Base-by-base conservation (phyloP, 2,797 vertebrate genomes). In the Amphiprion clarkii region DNA sequence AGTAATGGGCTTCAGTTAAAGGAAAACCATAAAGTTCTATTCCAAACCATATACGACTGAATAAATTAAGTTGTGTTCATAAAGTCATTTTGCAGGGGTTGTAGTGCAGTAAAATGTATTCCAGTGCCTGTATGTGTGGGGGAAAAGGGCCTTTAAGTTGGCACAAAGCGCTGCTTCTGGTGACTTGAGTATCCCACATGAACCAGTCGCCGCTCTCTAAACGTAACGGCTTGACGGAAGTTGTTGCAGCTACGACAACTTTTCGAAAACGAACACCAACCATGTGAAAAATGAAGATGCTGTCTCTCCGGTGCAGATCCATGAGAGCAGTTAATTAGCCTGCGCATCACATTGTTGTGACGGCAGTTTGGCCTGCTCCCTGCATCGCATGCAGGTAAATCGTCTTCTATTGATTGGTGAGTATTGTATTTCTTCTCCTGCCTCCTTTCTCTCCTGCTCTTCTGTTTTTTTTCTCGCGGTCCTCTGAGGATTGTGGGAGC, bases 401-500 rank as follows among this genome's bases (percentile, higher is more conserved):
- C 14, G 13, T 61, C 52, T 67, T 39, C 39, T 60, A 74, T 85
- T 57, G 78, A 85, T 87, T 71, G 7, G 51, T 52, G 40, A 46
- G 9, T 66, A 67, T 81, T 74, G 51, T 76, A 52, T 79, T 82
- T 76, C 71, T 25, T 69, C 74, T 48, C 33, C 69, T 10, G 23
- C 56, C 48, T 54, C 62, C n/a, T 54, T 55, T 65, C 56, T 36
- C 70, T 36, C 23, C 70, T 12, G 51, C 23, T 53, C 63, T 39
- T 69, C 33, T 13, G 69, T 85, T 81, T 73, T 68, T 68, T 67
- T 74, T 62, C 21, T 5, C 1, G 11, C 9, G 13, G 53, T 63
- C 76, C 76, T 59, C 16, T 44, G 74, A 84, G 84, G 57, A 82
- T 71, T 60, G 14, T 17, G 39, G 65, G 16, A 33, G 48, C 33